Evolutionary conservation across 1,140 invertebrate species (phyloP).

Genomic region (Charaxes varanes): DNA sequence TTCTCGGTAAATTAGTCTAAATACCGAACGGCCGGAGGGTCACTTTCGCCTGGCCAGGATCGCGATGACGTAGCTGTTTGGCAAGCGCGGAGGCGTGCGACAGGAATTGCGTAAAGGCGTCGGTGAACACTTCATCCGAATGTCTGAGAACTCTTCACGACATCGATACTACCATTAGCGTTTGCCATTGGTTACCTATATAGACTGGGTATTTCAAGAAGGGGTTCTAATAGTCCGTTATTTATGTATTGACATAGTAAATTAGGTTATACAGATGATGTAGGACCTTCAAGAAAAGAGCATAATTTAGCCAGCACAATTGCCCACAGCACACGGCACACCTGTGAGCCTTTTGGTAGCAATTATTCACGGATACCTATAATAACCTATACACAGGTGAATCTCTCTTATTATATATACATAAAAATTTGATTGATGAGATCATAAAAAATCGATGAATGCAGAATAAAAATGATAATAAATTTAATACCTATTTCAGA

Average conservation of each 20-base stretch:
- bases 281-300: too few relatives aligned
- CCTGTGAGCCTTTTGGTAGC: too few relatives aligned
- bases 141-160: conserved; percentile 43
- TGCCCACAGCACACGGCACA: too few relatives aligned
- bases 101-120: conserved; percentile 65
- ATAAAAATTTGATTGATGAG: too few relatives aligned
- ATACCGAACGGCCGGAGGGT: conserved; percentile 30
- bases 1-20: conserved; percentile 35
- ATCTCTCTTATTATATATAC: too few relatives aligned
- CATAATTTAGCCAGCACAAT: too few relatives aligned
- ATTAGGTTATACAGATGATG: neutral
- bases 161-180: conserved; percentile 50
- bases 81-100: conserved; percentile 47
- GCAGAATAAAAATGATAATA: too few relatives aligned
- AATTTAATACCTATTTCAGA: too few relatives aligned
- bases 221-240: neutral
- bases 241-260: neutral
- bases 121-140: conserved; percentile 50
- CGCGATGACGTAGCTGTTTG: conserved; percentile 50
- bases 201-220: neutral
- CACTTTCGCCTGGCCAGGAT: conserved; percentile 34
- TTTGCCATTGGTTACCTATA: conserved; percentile 29
- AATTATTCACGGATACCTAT: too few relatives aligned
- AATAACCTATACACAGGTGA: too few relatives aligned
- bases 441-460: too few relatives aligned